These are phyloP conservation scores for Micronycteris hirsuta DNA, from an alignment of 2,113 vertebrate genomes.

Conservation along the genomic window DNA sequence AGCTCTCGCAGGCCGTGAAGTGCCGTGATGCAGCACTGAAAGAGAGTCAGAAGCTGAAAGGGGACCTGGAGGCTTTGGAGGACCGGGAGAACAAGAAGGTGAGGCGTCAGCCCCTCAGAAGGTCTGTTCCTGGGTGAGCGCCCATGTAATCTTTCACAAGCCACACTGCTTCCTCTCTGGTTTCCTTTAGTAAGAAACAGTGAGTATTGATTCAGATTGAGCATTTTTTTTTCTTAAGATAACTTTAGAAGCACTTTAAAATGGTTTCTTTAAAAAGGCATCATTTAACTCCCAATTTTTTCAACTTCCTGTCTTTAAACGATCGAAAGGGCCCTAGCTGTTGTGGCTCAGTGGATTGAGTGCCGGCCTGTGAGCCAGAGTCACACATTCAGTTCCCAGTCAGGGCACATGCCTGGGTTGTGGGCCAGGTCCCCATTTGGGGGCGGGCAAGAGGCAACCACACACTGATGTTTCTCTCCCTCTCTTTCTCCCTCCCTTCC, in stretches of 20 bases:
- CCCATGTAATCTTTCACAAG: background rate
- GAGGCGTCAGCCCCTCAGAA: background rate
- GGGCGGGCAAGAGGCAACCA: too few relatives aligned
- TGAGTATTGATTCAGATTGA: background rate
- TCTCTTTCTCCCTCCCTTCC: too few relatives aligned
- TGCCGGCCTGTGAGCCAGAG: too few relatives aligned
- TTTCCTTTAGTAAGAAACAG: background rate
- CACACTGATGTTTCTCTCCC: too few relatives aligned
- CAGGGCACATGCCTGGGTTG: too few relatives aligned
- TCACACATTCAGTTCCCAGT: too few relatives aligned
- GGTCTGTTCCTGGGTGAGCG: accelerated
- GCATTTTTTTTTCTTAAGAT: background rate
- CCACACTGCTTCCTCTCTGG: background rate
- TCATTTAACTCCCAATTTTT: background rate
- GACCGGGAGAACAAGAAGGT: constrained; percentile 73
- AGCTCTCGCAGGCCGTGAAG: constrained; percentile 56
- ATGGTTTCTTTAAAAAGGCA: background rate
- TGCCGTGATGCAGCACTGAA: constrained; percentile 67
- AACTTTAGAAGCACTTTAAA: background rate
- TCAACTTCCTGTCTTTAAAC: background rate
- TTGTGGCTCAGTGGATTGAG: too few relatives aligned
- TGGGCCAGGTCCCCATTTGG: too few relatives aligned
- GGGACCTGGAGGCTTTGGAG: constrained; percentile 65
- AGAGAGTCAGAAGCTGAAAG: constrained; percentile 73
- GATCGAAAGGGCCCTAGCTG: background rate